Evolutionary conservation across 1,140 invertebrate species (phyloP), one percentile per base, ranked within the genome.

Genomic region (Drosophila lowei): DNA sequence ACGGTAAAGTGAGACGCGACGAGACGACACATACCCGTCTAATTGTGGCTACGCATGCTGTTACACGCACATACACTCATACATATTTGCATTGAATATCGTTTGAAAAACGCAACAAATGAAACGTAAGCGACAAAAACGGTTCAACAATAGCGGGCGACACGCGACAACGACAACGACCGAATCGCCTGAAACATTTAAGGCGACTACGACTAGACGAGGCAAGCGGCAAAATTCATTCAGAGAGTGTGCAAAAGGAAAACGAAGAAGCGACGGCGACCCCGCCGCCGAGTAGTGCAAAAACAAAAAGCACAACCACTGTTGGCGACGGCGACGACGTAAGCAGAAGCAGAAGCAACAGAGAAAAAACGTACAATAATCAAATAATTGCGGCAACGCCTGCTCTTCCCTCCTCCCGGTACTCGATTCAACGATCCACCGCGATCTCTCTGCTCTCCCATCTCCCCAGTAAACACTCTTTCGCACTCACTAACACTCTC

Each of bases 191-290:
- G 77, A 80, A 88, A 77, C 77, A 85, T 85, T 77, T 83, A 90
- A 90, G 79, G 84, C 89, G 80, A 90, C 85, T 90, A 90, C 89
- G 78, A 90, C 85, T 90, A 90, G 89, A 89, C 76, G 79, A 81
- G 68, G 79, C 81, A 68, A 85, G 68, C 66, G 86, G 86, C 84
- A 71, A 90, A 90, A 90, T 90, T 90, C 89, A 90, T 90, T 90
- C 89, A 90, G 90, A 78, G 80, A 49, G 50, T 64, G 76, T 79
- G 79, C 78, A 64, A 71, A 77, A 85, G 77, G 73, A 88, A 85
- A 81, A 81, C 68, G 81, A 77, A 80, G 81, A 90, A 88, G 84
- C 83, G 70, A 63, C 77, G 83, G 84, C 83, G 70, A 63, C 77
- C 34, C 34, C 11, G 34, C 9, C 11, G 34, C 34, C 71, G 81